phyloP scores from a whole-genome alignment of 2,113 vertebrate species.

The Sapayoa aenigma region DNA sequence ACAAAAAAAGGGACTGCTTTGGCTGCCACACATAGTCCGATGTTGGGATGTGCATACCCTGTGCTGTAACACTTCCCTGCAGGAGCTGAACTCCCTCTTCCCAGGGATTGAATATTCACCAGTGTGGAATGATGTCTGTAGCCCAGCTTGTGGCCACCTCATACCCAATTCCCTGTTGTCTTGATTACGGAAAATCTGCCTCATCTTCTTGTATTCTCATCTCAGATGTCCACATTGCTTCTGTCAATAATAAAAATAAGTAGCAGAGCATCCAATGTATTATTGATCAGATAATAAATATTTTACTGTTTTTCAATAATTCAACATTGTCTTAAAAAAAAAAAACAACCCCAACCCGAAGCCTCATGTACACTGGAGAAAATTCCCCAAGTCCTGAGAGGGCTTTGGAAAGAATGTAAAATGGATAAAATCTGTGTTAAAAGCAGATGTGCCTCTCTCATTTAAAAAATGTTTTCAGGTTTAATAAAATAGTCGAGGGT shows the following conservation, averaged over 20 bases:
- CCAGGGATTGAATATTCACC: neutral
- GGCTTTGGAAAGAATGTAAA: neutral
- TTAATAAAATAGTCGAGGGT: neutral
- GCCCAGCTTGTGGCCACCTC: neutral
- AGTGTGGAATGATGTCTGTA: neutral
- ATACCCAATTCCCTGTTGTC: neutral
- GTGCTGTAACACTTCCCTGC: neutral
- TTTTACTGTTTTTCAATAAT: slow-evolving; percentile 53
- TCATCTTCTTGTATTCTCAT: neutral
- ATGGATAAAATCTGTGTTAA: neutral
- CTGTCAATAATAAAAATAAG: slow-evolving; percentile 40
- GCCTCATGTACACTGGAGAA: neutral
- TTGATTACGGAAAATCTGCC: neutral
- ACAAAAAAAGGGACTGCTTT: neutral
- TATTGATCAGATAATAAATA: slow-evolving; percentile 55
- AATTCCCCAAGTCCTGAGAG: neutral
- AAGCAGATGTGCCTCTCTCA: neutral
- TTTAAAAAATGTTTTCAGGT: neutral
- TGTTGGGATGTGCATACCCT: no score
- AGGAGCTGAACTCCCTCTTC: neutral
- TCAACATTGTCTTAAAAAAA: slow-evolving; percentile 15
- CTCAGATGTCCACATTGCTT: neutral
- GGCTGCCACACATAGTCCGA: neutral
- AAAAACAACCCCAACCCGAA: neutral
- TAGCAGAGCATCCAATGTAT: slow-evolving; percentile 8